Base-by-base conservation (phyloP, 2,113 vertebrate species). In the Passer montanus region DNA sequence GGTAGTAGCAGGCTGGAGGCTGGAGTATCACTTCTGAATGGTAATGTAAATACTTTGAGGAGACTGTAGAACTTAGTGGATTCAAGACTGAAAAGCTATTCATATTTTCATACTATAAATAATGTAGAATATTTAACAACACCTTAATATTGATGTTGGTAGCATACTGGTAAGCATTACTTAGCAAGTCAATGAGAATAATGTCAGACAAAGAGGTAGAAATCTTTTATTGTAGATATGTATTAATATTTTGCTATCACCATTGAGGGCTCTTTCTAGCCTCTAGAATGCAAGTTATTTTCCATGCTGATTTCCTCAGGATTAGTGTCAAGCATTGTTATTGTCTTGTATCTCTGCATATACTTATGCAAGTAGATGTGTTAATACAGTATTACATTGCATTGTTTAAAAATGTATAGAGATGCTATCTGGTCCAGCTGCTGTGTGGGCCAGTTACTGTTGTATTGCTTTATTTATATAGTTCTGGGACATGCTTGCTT, bases 141-240 rank as follows among this genome's bases (percentile, higher is more conserved):
- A 35, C 73, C 93, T 96, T 96, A 96, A 97, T 96, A 95, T 93
- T 95, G 68, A 88, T 96, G 90, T 64, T 68, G 73, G 86, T 86
- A 52, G 68, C 58, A 88, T n/a, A 75, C 56, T 92, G 47, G 72
- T 72, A 89, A 74, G 85, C 49, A 75, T 70, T 94, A 90, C 64
- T 95, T 96, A 95, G 90, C 93, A 96, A 96, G 89, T 95, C 93
- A 94, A 95, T 92, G 91, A 96, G 91, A 91, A 91, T 59, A 93
- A 83, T 89, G 84, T 95, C 89, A 96, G 93, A 81, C 89, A 91
- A 96, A 94, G 84, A 95, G 68, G 79, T 75, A 89, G 81, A 93
- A 94, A 89, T 66, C 89, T 95, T 96, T 93, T 91, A 93, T 95
- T 31, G 59, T 49, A 79, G 77, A 72, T 82, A 41, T 53, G 67